Evolutionary conservation across 2,797 vertebrate genomes (phyloP), one percentile per base, ranked within the genome.

Genomic region (Sebastes steindachneri): DNA sequence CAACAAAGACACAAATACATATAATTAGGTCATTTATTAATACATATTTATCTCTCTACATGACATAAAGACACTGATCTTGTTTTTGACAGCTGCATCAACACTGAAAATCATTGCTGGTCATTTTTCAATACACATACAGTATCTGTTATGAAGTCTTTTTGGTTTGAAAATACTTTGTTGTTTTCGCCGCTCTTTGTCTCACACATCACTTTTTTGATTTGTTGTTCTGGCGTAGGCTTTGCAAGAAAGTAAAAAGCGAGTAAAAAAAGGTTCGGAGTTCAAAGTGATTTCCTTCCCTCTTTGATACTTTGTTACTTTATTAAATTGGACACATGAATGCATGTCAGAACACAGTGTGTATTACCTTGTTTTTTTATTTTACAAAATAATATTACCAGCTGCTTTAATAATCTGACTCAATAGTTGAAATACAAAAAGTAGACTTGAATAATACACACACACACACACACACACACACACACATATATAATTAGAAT

Each of bases 271-370:
- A 62, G 70, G 70, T 79, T 82, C 55, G 9, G 64, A 79, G 77
- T 87, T 92, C 84, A 88, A 89, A 91, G 88, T 64, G 87, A 72
- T 88, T 86, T 86, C 66, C 67, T 53, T 29, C 57, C 51, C 45
- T 21, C 72, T 80, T 77, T 73, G 60, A 63, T 15, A 19, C 48
- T n/a, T 31, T 66, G 37, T 68, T 78, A 28, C 68, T 86, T 84
- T 33, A 76, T 84, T 68, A 26, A 75, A 68, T 76, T n/a, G 73
- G 87, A 85, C 83, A 71, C n/a, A 58, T 83, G 79, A 75, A 72
- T 69, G 29, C 26, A 72, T 68, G 82, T 85, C 88, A 86, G 67
- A 82, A 64, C 68, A 48, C 51, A 15, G 14, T 19, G 57, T 60
- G n/a, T 29, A 53, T 69, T 68, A 69, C 55, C 48, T 63, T 68